These are phyloP conservation scores for Dryobates pubescens DNA, from an alignment of 2,797 vertebrate genomes.

Conservation along the genomic window DNA sequence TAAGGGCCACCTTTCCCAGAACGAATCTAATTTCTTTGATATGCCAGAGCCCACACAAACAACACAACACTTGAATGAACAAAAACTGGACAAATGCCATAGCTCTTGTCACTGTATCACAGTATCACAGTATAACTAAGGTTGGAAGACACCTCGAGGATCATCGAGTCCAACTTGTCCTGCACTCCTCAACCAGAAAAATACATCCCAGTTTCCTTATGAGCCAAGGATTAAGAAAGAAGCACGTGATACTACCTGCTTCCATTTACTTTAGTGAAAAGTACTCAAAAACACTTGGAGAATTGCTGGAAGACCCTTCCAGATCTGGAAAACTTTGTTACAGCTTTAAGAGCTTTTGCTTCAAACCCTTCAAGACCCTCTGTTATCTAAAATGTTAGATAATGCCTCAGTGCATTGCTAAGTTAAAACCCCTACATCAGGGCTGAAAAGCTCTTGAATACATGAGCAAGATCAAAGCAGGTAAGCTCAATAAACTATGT, in stretches of 20 bases:
- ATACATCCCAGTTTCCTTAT: not conserved
- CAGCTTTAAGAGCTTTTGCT: not conserved
- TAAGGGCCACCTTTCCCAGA: not conserved
- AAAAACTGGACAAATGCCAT: not conserved
- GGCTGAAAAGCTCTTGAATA: slow-evolving; percentile 31
- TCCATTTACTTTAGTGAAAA: not conserved
- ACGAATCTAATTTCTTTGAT: not conserved
- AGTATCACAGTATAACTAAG: no score
- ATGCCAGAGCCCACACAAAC: accelerated
- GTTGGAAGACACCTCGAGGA: no score
- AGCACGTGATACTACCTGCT: not conserved
- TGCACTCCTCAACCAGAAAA: no score
- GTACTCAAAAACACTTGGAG: not conserved
- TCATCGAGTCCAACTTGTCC: no score
- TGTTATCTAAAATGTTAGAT: not conserved
- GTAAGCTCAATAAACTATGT: slow-evolving; percentile 35
- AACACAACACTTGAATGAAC: accelerated
- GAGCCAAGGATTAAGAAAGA: not conserved
- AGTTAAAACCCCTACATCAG: not conserved
- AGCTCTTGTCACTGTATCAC: no score
- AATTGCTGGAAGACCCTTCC: not conserved
- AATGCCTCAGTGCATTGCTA: slow-evolving; percentile 1
- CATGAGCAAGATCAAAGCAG: slow-evolving; percentile 16
- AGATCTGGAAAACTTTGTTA: not conserved
- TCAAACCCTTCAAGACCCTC: not conserved